Conservation (phyloP, 1,140 invertebrate species). For the Charaxes varanes region DNA sequence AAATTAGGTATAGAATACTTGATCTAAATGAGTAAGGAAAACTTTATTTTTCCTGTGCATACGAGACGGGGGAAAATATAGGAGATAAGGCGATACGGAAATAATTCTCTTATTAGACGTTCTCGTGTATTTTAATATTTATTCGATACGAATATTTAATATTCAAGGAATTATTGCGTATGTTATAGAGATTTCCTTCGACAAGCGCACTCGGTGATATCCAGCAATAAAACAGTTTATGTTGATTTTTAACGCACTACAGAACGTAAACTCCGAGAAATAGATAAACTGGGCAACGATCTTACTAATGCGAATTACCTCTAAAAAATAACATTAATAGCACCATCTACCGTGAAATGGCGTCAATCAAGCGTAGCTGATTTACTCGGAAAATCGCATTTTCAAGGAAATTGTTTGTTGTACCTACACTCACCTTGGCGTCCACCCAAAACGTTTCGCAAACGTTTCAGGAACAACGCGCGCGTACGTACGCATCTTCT, state of each 20-base stretch:
- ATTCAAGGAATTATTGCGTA: no score
- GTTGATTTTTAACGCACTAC: neutral
- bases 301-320: constrained; percentile 2
- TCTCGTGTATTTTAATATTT: no score
- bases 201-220: neutral
- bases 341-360: constrained; percentile 17
- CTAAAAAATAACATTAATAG: constrained; percentile 20
- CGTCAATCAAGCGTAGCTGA: constrained; percentile 13
- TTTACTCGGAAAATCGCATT: constrained; percentile 24
- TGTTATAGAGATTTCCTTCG: neutral
- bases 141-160: no score
- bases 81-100: no score
- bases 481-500: constrained; percentile 10
- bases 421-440: constrained; percentile 9
- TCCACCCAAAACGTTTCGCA: constrained; percentile 9
- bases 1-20: no score
- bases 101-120: no score
- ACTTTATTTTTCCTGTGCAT: no score
- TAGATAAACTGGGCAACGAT: constrained; percentile 3
- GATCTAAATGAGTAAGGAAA: no score
- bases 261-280: neutral
- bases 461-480: constrained; percentile 7
- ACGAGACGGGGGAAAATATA: no score
- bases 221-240: neutral
- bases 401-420: constrained; percentile 16